A percentile compares a stretch with the other conserved stretches of the same genome.
These are phyloP conservation scores for Idaea biselata DNA, from an alignment of 2,888 invertebrate genomes.

Conservation along the genomic window DNA sequence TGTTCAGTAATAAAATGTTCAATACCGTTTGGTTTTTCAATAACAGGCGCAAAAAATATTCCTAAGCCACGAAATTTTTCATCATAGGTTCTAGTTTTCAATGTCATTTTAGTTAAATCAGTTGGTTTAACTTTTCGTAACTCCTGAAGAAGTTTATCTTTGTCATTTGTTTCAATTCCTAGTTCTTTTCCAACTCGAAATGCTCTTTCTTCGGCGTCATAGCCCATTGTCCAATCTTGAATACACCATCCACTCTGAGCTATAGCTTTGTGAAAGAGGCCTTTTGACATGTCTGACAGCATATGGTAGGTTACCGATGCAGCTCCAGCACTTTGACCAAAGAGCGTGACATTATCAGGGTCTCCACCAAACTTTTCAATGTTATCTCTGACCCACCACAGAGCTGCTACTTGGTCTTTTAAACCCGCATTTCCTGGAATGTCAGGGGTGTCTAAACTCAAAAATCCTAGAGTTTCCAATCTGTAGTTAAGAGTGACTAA, in stretches of 20 bases:
- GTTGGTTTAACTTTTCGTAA: constrained; percentile 32
- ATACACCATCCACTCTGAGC: constrained; percentile 36
- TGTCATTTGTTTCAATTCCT: constrained; percentile 34
- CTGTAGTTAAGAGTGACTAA: constrained; percentile 68
- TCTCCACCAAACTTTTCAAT: constrained; percentile 35
- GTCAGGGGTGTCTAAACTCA: constrained; percentile 65
- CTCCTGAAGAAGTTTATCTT: constrained; percentile 34
- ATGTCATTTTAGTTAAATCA: constrained; percentile 39
- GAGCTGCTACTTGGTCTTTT: constrained; percentile 44
- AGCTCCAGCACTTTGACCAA: constrained; percentile 35
- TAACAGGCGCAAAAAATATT: constrained; percentile 47
- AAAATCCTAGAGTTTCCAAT: constrained; percentile 68
- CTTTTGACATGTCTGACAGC: constrained; percentile 41
- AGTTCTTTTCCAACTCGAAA: constrained; percentile 35
- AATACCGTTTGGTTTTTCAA: constrained; percentile 45
- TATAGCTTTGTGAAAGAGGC: constrained; percentile 37
- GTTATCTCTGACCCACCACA: constrained; percentile 33
- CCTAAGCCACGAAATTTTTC: constrained; percentile 47
- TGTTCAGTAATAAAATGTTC: constrained; percentile 49
- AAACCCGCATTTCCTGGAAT: constrained; percentile 78
- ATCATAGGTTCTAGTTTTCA: constrained; percentile 39
- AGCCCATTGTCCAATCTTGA: constrained; percentile 35
- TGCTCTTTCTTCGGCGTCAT: constrained; percentile 34
- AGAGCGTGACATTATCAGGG: constrained; percentile 32
- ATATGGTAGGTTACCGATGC: constrained; percentile 23